phyloP scores from a whole-genome alignment of 2,888 invertebrate species.

The Scaeva pyrastri region DNA sequence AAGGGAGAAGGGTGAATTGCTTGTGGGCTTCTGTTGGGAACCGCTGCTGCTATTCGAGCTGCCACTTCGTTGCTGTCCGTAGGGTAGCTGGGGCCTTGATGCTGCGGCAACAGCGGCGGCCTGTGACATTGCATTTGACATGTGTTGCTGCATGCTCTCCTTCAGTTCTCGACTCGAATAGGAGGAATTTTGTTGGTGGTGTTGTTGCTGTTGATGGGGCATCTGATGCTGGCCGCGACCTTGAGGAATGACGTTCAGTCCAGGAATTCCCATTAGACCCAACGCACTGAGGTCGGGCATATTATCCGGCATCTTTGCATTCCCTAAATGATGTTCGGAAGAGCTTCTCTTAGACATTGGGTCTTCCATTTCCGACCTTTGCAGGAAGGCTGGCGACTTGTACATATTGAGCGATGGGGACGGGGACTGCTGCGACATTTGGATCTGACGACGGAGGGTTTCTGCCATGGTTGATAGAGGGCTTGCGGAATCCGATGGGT shows the following conservation, averaged over 20 bases:
- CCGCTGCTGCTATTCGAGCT: conserved; percentile 58
- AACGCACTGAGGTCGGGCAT: conserved; percentile 82
- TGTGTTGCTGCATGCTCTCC: conserved; percentile 69
- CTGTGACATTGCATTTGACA: conserved; percentile 71
- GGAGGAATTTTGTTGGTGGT: conserved; percentile 60
- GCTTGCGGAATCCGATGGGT: conserved; percentile 80
- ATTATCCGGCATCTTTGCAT: conserved; percentile 80
- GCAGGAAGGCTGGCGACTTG: conserved; percentile 82
- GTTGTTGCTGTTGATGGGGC: conserved; percentile 51
- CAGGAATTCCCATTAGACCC: conserved; percentile 81
- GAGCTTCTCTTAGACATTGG: conserved; percentile 81
- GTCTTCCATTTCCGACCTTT: conserved; percentile 82
- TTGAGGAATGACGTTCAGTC: conserved; percentile 81
- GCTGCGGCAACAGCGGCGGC: conserved; percentile 67
- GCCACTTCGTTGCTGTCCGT: conserved; percentile 65
- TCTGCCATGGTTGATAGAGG: conserved; percentile 82
- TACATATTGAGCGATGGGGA: conserved; percentile 82
- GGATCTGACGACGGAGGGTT: conserved; percentile 81
- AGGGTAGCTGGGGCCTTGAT: conserved; percentile 54
- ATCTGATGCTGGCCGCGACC: conserved; percentile 74
- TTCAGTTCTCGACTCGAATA: conserved; percentile 67
- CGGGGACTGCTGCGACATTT: conserved; percentile 81
- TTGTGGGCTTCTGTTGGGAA: conserved; percentile 60
- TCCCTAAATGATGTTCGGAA: conserved; percentile 79
- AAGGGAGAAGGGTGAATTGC: conserved; percentile 77